phyloP scores from a whole-genome alignment of 2,888 invertebrate species.

The Drosophila trichaetosa region DNA sequence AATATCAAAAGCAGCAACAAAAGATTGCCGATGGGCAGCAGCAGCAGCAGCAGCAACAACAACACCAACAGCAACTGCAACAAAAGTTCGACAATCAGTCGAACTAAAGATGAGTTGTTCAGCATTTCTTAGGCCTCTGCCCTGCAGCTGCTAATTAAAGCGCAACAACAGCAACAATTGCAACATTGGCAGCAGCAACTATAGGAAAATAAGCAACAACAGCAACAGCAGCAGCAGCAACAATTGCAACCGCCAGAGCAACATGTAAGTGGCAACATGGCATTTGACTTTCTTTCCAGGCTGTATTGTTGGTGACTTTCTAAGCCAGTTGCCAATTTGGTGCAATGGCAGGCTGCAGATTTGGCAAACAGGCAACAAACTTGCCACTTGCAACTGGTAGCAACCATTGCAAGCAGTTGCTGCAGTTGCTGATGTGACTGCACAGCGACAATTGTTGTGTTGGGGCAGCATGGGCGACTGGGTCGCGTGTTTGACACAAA shows the following conservation, averaged over 20 bases:
- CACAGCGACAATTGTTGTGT: constrained; percentile 64
- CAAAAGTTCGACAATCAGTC: constrained; percentile 63
- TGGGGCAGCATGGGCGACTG: constrained; percentile 60
- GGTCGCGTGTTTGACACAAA: constrained; percentile 81
- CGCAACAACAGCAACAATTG: constrained; percentile 34
- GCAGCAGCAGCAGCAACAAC: constrained; percentile 5
- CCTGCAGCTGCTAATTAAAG: constrained; percentile 76
- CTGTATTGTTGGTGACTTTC: constrained; percentile 62
- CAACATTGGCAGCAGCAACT: constrained; percentile 29
- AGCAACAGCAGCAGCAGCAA: constrained; percentile 24
- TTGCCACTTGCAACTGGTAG: constrained; percentile 38
- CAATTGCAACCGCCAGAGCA: constrained; percentile 38
- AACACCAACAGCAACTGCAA: constrained; percentile 4
- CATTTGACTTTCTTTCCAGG: constrained; percentile 77
- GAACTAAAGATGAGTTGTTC: constrained; percentile 55
- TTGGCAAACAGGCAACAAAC: constrained; percentile 55
- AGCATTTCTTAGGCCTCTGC: constrained; percentile 51
- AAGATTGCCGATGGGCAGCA: neutral
- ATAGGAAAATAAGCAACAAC: constrained; percentile 27
- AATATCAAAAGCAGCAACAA: neutral
- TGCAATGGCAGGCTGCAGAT: constrained; percentile 61
- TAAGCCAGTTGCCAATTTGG: constrained; percentile 80
- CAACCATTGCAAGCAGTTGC: constrained; percentile 19
- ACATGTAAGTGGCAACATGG: constrained; percentile 63
- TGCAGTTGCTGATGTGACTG: neutral